Conservation (phyloP, 2,113 vertebrate genomes). For the Theristicus caerulescens region DNA sequence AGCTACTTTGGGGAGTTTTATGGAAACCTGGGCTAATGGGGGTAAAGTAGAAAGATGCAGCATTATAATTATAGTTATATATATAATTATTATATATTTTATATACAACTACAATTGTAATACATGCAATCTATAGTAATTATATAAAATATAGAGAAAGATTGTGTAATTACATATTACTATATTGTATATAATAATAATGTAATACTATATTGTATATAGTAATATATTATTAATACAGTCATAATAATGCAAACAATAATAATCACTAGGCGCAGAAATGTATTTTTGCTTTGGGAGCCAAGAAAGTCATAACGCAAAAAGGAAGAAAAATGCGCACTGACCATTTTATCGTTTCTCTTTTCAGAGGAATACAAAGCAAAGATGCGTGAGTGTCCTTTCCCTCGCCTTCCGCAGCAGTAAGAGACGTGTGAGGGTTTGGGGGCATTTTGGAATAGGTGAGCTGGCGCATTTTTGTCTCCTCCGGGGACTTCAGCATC, state of each 20-base stretch:
- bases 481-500: rapidly evolving
- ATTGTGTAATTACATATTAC: no score
- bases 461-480: background rate
- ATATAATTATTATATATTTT: background rate
- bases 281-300: background rate
- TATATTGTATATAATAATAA: no score
- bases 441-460: background rate
- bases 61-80: no score
- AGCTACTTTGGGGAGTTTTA: background rate
- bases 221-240: background rate
- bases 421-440: rapidly evolving
- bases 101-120: no score
- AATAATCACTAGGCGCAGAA: no score
- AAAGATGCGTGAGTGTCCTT: background rate
- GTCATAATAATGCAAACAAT: background rate
- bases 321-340: rapidly evolving
- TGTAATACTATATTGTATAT: no score
- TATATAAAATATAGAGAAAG: no score
- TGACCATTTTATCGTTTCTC: rapidly evolving
- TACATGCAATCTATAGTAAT: background rate
- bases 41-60: no score
- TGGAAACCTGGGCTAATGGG: background rate
- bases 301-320: no score
- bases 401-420: background rate
- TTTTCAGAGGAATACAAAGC: background rate